Evolutionary conservation across 1,140 invertebrate genomes (phyloP).

Genomic region (Euwallacea fornicatus): DNA sequence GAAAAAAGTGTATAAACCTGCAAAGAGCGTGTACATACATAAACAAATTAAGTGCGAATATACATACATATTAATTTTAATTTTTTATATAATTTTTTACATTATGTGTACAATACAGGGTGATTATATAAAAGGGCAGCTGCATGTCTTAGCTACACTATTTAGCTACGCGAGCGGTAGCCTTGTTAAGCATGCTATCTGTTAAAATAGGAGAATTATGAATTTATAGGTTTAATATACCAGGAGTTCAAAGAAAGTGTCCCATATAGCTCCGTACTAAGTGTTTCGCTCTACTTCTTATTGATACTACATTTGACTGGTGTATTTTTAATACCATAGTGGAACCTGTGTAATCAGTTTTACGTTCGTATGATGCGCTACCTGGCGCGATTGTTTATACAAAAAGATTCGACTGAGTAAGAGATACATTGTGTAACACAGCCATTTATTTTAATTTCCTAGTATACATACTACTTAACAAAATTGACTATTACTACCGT

Average conservation of each 20-base stretch:
- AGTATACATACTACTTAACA: too few species aligned
- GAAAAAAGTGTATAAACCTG: conserved; percentile 3
- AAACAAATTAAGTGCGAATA: conserved; percentile 11
- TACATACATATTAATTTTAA: conserved; percentile 39
- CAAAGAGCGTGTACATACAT: conserved; percentile 22
- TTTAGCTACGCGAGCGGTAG: conserved; percentile 17
- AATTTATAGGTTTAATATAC: conserved; percentile 1
- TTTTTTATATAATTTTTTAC: conserved; percentile 44
- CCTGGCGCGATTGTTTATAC: too few species aligned
- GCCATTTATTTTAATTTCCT: too few species aligned
- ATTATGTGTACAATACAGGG: conserved; percentile 43
- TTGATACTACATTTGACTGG: conserved; percentile 3
- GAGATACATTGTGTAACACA: too few species aligned
- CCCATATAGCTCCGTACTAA: conserved; percentile 11
- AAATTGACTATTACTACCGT: too few species aligned
- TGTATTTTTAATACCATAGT: conserved; percentile 12
- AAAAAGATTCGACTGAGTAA: too few species aligned
- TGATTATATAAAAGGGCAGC: conserved; percentile 34
- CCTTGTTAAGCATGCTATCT: conserved; percentile 7
- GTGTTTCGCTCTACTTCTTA: conserved; percentile 12
- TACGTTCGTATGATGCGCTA: too few species aligned
- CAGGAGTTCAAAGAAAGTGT: neutral
- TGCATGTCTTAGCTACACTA: conserved; percentile 26
- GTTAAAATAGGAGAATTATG: conserved; percentile 1
- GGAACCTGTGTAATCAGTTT: too few species aligned